Conservation (phyloP, 2,888 invertebrate genomes). For the Dromius quadrimaculatus region DNA sequence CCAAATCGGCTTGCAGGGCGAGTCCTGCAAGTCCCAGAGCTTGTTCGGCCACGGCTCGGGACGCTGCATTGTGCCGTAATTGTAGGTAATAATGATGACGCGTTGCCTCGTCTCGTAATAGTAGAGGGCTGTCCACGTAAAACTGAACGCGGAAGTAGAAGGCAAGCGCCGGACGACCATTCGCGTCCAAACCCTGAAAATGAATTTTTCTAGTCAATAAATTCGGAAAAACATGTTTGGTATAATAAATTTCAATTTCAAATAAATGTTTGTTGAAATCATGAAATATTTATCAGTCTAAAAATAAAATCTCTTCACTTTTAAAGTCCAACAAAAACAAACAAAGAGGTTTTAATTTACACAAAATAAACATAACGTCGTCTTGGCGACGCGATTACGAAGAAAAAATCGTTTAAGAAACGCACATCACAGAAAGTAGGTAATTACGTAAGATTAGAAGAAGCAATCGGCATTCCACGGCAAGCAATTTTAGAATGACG, state of each 20-base stretch:
- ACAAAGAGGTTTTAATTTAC: conserved; percentile 10
- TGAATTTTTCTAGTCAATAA: conserved; percentile 50
- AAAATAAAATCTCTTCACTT: conserved; percentile 13
- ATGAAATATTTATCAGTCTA: conserved; percentile 5
- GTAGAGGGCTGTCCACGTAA: conserved; percentile 91
- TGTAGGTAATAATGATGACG: conserved; percentile 96
- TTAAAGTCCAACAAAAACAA: conserved; percentile 6
- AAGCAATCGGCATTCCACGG: conserved; percentile 45
- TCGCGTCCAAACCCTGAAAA: conserved; percentile 87
- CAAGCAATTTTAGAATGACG: conserved; percentile 32
- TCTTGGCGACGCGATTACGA: conserved; percentile 9
- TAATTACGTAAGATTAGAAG: conserved; percentile 50
- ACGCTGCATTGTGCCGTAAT: conserved; percentile 87
- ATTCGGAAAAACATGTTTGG: neutral
- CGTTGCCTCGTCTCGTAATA: conserved; percentile 91
- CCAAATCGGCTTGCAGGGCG: conserved; percentile 93
- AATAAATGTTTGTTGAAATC: neutral
- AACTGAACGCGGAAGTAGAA: conserved; percentile 93
- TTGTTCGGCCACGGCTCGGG: conserved; percentile 74
- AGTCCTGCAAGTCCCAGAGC: conserved; percentile 86
- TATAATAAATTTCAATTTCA: neutral
- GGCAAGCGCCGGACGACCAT: conserved; percentile 89
- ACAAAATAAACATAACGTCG: conserved; percentile 13
- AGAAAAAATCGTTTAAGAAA: conserved; percentile 36
- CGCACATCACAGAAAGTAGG: conserved; percentile 43